A percentile compares a stretch with the other conserved stretches of the same genome.
phyloP scores from a whole-genome alignment of 2,888 invertebrate genomes.

The Malthinus seriepunctatus region DNA sequence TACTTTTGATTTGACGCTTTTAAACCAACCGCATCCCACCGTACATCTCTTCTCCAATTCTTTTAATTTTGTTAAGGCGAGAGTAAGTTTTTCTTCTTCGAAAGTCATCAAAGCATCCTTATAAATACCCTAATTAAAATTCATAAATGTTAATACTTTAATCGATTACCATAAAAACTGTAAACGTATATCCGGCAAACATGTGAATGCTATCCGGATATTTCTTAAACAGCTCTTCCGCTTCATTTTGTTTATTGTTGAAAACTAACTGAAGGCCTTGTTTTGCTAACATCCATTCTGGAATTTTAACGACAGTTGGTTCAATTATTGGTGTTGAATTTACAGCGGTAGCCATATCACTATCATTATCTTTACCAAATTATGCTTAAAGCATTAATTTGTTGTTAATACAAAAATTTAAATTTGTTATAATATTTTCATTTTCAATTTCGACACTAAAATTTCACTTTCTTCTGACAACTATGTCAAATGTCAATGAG shows the following conservation, averaged over 20 bases:
- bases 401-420: neutral
- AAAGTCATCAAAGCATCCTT: conserved; percentile 73
- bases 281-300: conserved; percentile 53
- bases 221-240: conserved; percentile 53
- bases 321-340: neutral
- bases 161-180: conserved; percentile 55
- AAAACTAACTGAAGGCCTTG: conserved; percentile 55
- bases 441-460: neutral
- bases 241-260: conserved; percentile 55
- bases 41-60: conserved; percentile 65
- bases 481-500: conserved; percentile 21
- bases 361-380: conserved; percentile 12
- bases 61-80: conserved; percentile 60
- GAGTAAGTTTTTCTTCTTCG: conserved; percentile 66
- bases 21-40: conserved; percentile 59
- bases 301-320: conserved; percentile 33
- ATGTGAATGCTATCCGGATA: conserved; percentile 55
- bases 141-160: neutral
- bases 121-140: conserved; percentile 30
- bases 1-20: conserved; percentile 57
- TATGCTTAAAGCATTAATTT: neutral
- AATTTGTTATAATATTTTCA: neutral
- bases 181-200: conserved; percentile 57
- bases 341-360: conserved; percentile 20
- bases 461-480: conserved; percentile 20